A percentile compares a stretch with the other conserved stretches of the same genome.
phyloP scores from a whole-genome alignment of 2,888 invertebrate genomes.

The Tinea trinotella region DNA sequence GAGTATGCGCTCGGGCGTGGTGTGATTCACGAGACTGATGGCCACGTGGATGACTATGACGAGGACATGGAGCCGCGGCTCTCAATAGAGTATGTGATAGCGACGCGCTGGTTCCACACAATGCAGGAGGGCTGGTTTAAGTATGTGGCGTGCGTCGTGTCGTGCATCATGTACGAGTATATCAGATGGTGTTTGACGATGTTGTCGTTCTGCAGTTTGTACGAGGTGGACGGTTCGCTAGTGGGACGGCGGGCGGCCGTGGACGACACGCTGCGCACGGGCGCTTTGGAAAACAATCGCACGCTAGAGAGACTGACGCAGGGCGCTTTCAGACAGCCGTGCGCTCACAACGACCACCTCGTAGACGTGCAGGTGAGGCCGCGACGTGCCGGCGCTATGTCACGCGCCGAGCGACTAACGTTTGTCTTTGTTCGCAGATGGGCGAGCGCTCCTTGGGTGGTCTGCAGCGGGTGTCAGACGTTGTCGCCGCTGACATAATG shows the following conservation, averaged over 20 bases:
- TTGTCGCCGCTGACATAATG: constrained; percentile 34
- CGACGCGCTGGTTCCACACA: constrained; percentile 67
- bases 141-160: constrained; percentile 25
- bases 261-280: constrained; percentile 31
- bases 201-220: constrained; percentile 26
- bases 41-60: constrained; percentile 74
- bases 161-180: background rate
- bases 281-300: constrained; percentile 28
- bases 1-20: constrained; percentile 55
- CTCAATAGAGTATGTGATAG: constrained; percentile 73
- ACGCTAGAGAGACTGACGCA: constrained; percentile 33
- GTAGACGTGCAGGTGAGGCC: constrained; percentile 39
- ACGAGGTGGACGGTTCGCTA: constrained; percentile 26
- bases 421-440: constrained; percentile 26
- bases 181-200: too few relatives aligned
- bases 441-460: constrained; percentile 32
- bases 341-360: constrained; percentile 32
- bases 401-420: background rate
- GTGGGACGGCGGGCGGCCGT: constrained; percentile 24
- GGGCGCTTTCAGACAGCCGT: constrained; percentile 33
- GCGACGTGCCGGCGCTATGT: too few relatives aligned
- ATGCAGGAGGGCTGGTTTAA: constrained; percentile 33
- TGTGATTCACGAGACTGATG: constrained; percentile 28
- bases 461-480: constrained; percentile 33
- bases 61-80: constrained; percentile 66